Conservation (phyloP, 2,888 invertebrate genomes). For the Cyclophora albipunctata region DNA sequence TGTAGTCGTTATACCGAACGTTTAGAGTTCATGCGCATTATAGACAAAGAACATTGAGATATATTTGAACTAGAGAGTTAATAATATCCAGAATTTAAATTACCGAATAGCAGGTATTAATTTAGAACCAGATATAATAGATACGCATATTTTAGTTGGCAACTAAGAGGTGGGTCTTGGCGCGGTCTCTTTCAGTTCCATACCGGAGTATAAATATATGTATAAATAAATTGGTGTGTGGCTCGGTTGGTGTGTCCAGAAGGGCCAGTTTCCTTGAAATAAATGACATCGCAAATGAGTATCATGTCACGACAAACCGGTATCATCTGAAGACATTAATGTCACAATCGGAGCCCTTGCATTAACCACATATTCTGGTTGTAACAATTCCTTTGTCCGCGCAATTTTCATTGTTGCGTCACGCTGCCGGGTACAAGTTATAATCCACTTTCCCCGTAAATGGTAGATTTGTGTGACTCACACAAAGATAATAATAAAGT, state of each 20-base stretch:
- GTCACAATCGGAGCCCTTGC: conserved; percentile 44
- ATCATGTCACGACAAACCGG: conserved; percentile 13
- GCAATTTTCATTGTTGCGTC: conserved; percentile 70
- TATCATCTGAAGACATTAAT: conserved; percentile 45
- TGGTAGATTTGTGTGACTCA: conserved; percentile 51
- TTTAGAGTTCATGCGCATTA: conserved; percentile 6
- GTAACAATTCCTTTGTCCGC: conserved; percentile 66
- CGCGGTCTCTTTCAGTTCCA: no score
- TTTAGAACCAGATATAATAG: no score
- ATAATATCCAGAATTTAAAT: no score
- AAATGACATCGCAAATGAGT: no score
- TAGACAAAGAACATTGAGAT: conserved; percentile 19
- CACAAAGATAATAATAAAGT: conserved; percentile 36
- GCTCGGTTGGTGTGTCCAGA: no score
- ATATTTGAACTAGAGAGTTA: conserved; percentile 11
- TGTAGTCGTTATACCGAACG: no score
- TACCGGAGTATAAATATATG: no score
- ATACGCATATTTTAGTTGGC: no score
- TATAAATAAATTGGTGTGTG: no score
- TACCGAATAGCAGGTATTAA: no score
- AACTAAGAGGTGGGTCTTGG: no score
- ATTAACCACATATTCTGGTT: conserved; percentile 42
- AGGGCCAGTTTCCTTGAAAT: no score
- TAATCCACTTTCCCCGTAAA: conserved; percentile 60
- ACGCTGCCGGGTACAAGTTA: conserved; percentile 42